Conservation (phyloP, 2,113 vertebrate species). For the Gracilinanus agilis region DNA sequence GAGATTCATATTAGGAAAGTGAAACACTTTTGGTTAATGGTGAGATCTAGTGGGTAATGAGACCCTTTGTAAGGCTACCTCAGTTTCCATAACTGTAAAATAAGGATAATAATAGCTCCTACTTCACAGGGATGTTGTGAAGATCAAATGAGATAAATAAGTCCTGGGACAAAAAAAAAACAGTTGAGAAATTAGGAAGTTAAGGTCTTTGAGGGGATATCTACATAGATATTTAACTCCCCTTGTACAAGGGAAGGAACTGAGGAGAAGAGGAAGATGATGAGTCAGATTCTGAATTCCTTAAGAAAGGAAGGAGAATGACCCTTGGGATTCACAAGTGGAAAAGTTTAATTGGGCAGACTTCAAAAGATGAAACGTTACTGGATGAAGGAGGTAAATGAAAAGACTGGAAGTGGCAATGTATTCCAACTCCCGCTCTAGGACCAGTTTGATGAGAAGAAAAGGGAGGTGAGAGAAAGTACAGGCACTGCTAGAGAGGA, state of each 20-base stretch:
- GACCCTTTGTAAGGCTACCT: background rate
- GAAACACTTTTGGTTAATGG: background rate
- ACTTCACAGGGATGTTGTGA: too few species aligned
- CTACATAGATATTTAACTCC: background rate
- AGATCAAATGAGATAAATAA: background rate
- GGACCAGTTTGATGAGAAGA: background rate
- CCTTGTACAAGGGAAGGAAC: background rate
- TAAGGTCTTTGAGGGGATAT: background rate
- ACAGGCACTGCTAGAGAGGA: background rate
- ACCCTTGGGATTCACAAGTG: background rate
- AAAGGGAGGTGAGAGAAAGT: background rate
- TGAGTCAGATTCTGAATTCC: background rate
- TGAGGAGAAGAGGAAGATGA: background rate
- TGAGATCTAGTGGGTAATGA: background rate
- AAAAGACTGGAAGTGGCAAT: background rate
- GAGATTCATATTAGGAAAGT: background rate
- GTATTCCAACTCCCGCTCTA: background rate
- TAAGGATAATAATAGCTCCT: too few species aligned
- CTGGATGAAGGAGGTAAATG: background rate
- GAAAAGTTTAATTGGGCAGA: background rate
- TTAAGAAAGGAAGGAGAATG: background rate
- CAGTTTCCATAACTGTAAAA: too few species aligned
- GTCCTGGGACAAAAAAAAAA: background rate
- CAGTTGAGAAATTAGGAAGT: background rate
- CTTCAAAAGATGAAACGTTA: background rate